Percentiles rank a stretch among this genome's conserved stretches.
These are phyloP conservation scores for Peromyscus eremicus DNA, from an alignment of 2,797 vertebrate species.

Conservation along the genomic window DNA sequence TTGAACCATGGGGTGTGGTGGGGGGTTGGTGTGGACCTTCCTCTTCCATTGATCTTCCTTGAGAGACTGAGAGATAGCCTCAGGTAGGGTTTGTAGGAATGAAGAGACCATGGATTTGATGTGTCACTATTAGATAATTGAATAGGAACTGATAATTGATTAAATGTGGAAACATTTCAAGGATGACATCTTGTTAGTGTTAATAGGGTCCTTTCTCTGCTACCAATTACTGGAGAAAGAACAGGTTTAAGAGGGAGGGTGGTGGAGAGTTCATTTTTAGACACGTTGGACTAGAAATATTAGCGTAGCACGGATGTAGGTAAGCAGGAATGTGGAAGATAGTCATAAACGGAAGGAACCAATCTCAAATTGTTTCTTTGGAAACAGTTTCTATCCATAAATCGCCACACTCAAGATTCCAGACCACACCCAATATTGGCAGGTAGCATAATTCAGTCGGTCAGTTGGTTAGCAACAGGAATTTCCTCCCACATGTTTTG, in stretches of 20 bases:
- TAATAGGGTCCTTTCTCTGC: background rate
- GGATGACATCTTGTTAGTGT: background rate
- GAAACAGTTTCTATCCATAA: conserved; percentile 17
- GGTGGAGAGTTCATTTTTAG: background rate
- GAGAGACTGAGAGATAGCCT: background rate
- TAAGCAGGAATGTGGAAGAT: background rate
- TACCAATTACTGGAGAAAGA: background rate
- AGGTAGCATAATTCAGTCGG: background rate
- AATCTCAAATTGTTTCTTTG: background rate
- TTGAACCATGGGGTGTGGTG: background rate
- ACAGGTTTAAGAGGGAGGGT: background rate
- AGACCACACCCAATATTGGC: background rate
- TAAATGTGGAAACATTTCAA: background rate
- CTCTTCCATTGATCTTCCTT: background rate
- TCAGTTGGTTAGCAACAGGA: background rate
- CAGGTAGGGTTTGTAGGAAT: background rate
- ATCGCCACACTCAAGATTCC: background rate
- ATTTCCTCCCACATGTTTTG: background rate
- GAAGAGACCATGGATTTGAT: background rate
- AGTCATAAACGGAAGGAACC: background rate
- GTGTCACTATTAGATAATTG: background rate
- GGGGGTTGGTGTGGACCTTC: background rate
- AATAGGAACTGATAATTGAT: background rate
- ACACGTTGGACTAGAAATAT: background rate
- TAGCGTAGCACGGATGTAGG: background rate